phyloP scores from a whole-genome alignment of 2,888 invertebrate species.

The Drosophila crucigera region DNA sequence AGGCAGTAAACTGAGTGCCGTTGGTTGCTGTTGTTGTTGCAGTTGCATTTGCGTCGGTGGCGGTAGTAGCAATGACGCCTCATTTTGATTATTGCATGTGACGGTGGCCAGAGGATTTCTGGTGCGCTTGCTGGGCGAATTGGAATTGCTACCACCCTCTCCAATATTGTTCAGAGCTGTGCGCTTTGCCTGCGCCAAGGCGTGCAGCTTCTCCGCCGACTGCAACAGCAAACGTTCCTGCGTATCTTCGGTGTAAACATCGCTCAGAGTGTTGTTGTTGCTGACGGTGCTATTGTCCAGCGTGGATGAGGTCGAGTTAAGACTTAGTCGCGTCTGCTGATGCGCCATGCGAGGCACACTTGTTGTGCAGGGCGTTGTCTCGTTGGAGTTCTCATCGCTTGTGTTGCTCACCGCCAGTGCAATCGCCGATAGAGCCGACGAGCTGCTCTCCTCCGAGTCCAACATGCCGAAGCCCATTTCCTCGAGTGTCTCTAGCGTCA shows the following conservation, averaged over 20 bases:
- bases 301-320: slow-evolving; percentile 62
- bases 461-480: slow-evolving; percentile 88
- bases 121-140: slow-evolving; percentile 75
- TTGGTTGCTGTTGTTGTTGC: slow-evolving; percentile 34
- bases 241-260: slow-evolving; percentile 64
- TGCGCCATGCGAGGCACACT: slow-evolving; percentile 79
- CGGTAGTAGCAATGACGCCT: slow-evolving; percentile 27
- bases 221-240: slow-evolving; percentile 48
- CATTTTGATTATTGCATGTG: slow-evolving; percentile 77
- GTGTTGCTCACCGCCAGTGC: slow-evolving; percentile 73
- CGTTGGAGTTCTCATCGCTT: slow-evolving; percentile 84
- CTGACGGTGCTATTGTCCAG: slow-evolving; percentile 67
- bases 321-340: slow-evolving; percentile 61
- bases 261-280: slow-evolving; percentile 61
- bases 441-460: slow-evolving; percentile 86
- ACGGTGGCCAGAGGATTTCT: slow-evolving; percentile 84
- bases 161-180: slow-evolving; percentile 56
- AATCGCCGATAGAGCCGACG: slow-evolving; percentile 79
- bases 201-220: slow-evolving; percentile 53
- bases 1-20: slow-evolving; percentile 61
- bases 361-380: slow-evolving; percentile 75
- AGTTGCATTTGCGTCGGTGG: slow-evolving; percentile 28
- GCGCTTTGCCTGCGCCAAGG: slow-evolving; percentile 74
- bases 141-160: slow-evolving; percentile 66
- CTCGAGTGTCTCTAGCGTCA: slow-evolving; percentile 77